Evolutionary conservation across 2,113 vertebrate species (phyloP), one percentile per base, ranked within the genome.

Genomic region (Chlorodrepanis virens): DNA sequence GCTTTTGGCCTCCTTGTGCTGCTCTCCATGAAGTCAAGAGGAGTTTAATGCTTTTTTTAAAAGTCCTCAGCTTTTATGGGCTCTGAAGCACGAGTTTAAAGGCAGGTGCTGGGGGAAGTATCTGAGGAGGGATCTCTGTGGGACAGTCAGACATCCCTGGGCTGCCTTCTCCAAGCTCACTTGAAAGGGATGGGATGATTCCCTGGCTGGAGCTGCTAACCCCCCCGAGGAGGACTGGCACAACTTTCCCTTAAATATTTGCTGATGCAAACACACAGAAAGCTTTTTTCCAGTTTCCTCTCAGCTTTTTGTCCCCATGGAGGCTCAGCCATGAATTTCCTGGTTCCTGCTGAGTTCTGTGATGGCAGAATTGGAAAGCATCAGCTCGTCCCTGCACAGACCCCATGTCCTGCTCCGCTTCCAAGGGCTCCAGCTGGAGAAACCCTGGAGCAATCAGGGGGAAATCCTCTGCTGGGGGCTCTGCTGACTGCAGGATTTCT

Each of bases 1-100:
- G 64, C 47, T 75, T 71, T 71, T 76, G 90, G 90, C 78, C 81
- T 91, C 29, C 1, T 20, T 12, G 22, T 4, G 2, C 70, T 76
- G 84, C 75, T 79, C 70, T 68, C 53, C 27, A 64, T 22, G 9
- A 76, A 95, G 78, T 29, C 90, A 60, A 72, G 33, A 61, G 84
- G 65, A 90, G 75, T 65, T 79, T n/a, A 57, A 91, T 45, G 78
- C 33, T 84, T 76, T 95, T 87, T 79, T 50, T 24, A 56, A 86
- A 91, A 79, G 49, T 44, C 67, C 75, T 90, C 79, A 24, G 64
- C 28, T 96, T 96, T 92, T 83, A 91, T 87, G 64, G 83, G 63
- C 91, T 95, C 60, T 54, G 54, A 75, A 96, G 47, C 50, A 33
- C 5, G 47, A 57, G 42, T 87, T 94, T 10, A 78, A 74, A 87